phyloP scores from a whole-genome alignment of 2,113 vertebrate species.

The Solea solea region DNA sequence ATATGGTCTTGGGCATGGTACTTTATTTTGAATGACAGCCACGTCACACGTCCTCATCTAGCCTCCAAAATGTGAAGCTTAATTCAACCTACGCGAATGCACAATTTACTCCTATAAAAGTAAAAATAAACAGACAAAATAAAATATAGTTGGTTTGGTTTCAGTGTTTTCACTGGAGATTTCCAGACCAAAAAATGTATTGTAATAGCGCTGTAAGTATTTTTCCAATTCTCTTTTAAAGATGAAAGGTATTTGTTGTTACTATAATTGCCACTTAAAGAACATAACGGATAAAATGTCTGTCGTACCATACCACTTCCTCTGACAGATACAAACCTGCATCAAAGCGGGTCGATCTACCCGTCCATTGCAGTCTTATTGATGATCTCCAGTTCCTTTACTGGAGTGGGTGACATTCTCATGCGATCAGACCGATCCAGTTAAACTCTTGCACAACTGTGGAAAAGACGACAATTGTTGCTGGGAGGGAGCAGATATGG shows the following conservation, averaged over 20 bases:
- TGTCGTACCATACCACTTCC: not conserved
- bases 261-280: not conserved
- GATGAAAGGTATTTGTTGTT: not conserved
- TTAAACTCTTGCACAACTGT: slow-evolving; percentile 60
- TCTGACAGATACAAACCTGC: slow-evolving; percentile 15
- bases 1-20: not conserved
- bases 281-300: slow-evolving; percentile 1
- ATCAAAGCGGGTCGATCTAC: slow-evolving; percentile 9
- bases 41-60: not conserved
- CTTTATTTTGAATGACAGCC: not conserved
- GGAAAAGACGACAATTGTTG: slow-evolving; percentile 62
- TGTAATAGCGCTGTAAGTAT: not conserved
- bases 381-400: slow-evolving; percentile 40
- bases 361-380: slow-evolving; percentile 28
- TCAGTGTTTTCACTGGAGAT: not conserved
- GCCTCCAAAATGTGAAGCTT: not conserved
- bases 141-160: not conserved
- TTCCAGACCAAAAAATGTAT: not conserved
- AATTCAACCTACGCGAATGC: not conserved
- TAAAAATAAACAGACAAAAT: not conserved
- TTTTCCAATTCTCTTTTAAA: not conserved
- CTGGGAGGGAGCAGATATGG: slow-evolving; percentile 49
- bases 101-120: not conserved
- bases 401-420: slow-evolving; percentile 48
- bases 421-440: slow-evolving; percentile 40